Evolutionary conservation across 2,888 invertebrate species (phyloP).

Genomic region (Drosophila prostipennis): DNA sequence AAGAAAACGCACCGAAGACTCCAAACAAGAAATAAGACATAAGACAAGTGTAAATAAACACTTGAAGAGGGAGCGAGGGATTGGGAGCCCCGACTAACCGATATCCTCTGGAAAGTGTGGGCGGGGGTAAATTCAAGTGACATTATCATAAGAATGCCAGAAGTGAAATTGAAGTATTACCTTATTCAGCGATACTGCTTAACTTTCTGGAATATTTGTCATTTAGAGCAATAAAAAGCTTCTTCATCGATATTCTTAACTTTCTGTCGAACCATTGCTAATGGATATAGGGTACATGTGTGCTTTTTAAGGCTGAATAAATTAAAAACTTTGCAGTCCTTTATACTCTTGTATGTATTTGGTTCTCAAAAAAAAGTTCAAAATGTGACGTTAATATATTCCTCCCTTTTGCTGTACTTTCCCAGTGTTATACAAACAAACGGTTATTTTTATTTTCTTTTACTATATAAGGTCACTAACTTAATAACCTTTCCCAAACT

Average conservation of each 20-base stretch:
- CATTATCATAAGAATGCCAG: slow-evolving; percentile 20
- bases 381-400: background rate
- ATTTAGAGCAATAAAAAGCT: background rate
- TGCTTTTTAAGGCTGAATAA: background rate
- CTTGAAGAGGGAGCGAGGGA: slow-evolving; percentile 7
- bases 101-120: slow-evolving; percentile 12
- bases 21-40: slow-evolving; percentile 60
- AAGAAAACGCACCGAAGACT: slow-evolving; percentile 18
- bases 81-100: slow-evolving; percentile 4
- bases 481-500: background rate
- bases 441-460: background rate
- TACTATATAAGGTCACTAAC: too few relatives aligned
- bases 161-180: background rate
- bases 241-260: slow-evolving; percentile 3
- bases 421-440: background rate
- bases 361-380: background rate
- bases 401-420: slow-evolving; percentile 1
- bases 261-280: slow-evolving; percentile 1
- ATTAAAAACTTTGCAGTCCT: background rate
- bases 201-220: slow-evolving; percentile 15
- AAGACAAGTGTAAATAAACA: slow-evolving; percentile 49
- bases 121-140: slow-evolving; percentile 4
- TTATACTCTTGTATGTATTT: too few relatives aligned
- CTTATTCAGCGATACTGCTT: slow-evolving; percentile 7
- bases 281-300: background rate